Percentiles rank a stretch among this genome's conserved stretches.
Conservation (phyloP, 2,113 vertebrate species). For the Antechinus stuartii region DNA sequence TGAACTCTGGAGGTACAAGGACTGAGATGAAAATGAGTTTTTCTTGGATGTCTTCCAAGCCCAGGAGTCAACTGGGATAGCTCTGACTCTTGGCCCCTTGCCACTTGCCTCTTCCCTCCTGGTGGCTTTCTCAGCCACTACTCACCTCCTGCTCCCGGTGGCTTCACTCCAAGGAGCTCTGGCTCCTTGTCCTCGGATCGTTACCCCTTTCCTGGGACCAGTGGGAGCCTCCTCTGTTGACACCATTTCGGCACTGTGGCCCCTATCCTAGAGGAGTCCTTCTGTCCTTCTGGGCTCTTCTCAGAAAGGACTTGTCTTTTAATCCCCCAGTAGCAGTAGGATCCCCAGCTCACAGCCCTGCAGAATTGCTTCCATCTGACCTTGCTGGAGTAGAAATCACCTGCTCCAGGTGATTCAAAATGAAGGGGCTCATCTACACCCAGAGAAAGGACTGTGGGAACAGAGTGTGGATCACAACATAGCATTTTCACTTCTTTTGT, state of each 20-base stretch:
- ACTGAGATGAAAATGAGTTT: constrained; percentile 83
- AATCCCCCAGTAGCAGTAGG: neutral
- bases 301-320: neutral
- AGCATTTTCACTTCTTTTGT: too few relatives aligned
- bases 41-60: constrained; percentile 77
- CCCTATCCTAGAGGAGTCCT: neutral
- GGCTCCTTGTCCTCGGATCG: neutral
- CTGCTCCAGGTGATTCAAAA: neutral
- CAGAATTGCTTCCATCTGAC: neutral
- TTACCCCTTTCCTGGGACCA: neutral
- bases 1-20: constrained; percentile 74
- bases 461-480: too few relatives aligned
- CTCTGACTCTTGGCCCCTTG: neutral
- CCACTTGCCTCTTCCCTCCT: constrained; percentile 32
- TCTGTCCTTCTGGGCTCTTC: neutral
- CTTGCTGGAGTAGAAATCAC: neutral
- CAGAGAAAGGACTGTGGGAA: too few relatives aligned
- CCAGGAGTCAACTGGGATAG: constrained; percentile 39
- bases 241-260: neutral
- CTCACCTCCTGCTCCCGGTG: neutral
- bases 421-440: neutral
- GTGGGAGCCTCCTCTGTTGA: neutral
- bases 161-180: neutral
- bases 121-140: neutral
- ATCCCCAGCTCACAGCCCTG: neutral